phyloP scores from a whole-genome alignment of 2,797 vertebrate species.

The Falco novaeseelandiae region DNA sequence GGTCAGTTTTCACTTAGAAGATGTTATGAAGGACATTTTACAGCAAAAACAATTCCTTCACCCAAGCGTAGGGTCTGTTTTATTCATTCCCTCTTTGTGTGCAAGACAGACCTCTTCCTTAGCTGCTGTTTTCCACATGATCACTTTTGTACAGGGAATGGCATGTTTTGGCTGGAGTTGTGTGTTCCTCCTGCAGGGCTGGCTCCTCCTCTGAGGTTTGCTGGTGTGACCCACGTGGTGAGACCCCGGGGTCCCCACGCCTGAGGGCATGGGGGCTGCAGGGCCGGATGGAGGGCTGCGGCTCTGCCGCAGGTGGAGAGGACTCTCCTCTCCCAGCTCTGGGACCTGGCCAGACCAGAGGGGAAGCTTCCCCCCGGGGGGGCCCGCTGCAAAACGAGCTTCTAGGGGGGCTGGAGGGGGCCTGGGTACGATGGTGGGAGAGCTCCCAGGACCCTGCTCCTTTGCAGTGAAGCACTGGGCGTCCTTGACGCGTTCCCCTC shows the following conservation, averaged over 20 bases:
- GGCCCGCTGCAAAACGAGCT: neutral
- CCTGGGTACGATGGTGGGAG: fast-evolving
- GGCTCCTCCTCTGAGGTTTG: neutral
- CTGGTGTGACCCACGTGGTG: fast-evolving
- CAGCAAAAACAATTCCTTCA: conserved; percentile 33
- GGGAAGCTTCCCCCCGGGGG: no score
- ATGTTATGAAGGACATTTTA: neutral
- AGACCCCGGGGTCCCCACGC: fast-evolving
- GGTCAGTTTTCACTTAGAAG: conserved; percentile 12
- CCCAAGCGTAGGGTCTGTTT: neutral
- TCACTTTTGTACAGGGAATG: neutral
- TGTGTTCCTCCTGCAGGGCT: neutral
- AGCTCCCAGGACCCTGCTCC: neutral
- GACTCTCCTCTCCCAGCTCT: neutral
- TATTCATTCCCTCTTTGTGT: conserved; percentile 6
- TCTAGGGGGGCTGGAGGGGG: fast-evolving
- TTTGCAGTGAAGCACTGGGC: neutral
- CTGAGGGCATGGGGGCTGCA: fast-evolving
- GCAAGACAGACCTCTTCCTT: neutral
- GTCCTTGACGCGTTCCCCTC: neutral
- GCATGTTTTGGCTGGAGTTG: neutral
- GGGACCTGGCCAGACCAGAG: neutral
- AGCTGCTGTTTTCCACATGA: conserved; percentile 11
- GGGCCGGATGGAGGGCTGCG: neutral
- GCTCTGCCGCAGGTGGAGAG: neutral